Percentiles rank a stretch among this genome's conserved stretches.
Conservation (phyloP, 2,797 vertebrate species). For the Threskiornis aethiopicus region DNA sequence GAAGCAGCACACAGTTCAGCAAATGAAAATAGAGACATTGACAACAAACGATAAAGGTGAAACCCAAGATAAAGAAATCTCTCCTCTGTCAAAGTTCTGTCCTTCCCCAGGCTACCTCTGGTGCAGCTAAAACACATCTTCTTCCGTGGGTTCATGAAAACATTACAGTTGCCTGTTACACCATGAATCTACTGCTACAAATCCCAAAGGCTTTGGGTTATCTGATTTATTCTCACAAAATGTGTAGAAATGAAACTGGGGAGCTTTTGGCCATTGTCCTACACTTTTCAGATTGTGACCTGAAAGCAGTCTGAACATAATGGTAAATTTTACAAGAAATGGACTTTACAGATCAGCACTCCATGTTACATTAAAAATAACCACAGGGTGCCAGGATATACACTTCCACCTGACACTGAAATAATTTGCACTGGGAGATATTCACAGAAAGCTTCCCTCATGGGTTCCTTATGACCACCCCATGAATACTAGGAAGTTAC, state of each 20-base stretch:
- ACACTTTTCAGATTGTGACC: neutral
- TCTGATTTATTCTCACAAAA: neutral
- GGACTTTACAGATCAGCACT: neutral
- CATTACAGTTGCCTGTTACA: neutral
- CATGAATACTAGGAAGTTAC: neutral
- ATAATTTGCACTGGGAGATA: neutral
- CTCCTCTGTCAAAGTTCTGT: neutral
- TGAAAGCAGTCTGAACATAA: neutral
- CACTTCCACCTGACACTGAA: neutral
- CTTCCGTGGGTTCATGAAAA: neutral
- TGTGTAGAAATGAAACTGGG: neutral
- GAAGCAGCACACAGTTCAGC: neutral
- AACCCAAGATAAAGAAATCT: neutral
- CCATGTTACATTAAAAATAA: neutral
- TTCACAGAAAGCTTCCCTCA: neutral
- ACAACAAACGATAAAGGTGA: neutral
- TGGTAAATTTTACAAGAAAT: neutral
- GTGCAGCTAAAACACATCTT: neutral
- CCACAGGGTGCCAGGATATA: neutral
- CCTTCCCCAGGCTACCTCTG: neutral
- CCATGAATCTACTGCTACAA: neutral
- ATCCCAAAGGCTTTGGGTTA: neutral
- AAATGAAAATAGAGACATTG: neutral
- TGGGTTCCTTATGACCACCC: neutral
- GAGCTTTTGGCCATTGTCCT: neutral